Percentiles rank a stretch among this genome's conserved stretches.
phyloP scores from a whole-genome alignment of 2,113 vertebrate species.

The Eublepharis macularius region DNA sequence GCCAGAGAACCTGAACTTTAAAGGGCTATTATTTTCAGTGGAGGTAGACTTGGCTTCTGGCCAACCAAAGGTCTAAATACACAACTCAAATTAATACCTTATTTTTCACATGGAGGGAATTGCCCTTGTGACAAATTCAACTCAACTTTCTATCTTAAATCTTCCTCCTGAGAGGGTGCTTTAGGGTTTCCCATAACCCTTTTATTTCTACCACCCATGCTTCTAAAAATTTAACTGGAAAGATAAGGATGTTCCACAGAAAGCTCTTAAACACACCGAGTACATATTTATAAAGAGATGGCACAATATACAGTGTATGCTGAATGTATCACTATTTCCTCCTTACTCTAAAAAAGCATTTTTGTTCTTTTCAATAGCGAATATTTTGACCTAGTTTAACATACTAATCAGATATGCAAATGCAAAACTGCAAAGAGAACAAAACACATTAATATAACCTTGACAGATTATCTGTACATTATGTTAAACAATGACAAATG shows the following conservation, averaged over 20 bases:
- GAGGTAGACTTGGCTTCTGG: too few species aligned
- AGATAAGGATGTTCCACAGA: not conserved
- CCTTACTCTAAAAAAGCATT: not conserved
- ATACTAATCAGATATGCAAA: not conserved
- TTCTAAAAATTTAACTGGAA: not conserved
- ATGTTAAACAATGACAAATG: not conserved
- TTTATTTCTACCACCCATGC: not conserved
- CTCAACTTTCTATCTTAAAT: not conserved
- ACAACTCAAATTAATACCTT: not conserved
- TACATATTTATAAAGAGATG: not conserved
- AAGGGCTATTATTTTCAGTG: too few species aligned
- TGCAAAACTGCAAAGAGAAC: not conserved
- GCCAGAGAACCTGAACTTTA: too few species aligned
- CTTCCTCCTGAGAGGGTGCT: not conserved
- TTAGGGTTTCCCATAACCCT: not conserved
- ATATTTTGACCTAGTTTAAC: not conserved
- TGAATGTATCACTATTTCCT: not conserved
- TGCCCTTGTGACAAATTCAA: not conserved
- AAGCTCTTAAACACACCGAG: not conserved
- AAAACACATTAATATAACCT: not conserved
- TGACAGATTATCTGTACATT: not conserved
- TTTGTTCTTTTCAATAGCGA: not conserved
- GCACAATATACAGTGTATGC: not conserved
- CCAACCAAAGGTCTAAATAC: not conserved
- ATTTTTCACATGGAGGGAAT: not conserved